Percentiles rank a stretch among this genome's conserved stretches.
Conservation (phyloP, 2,797 vertebrate species). For the Dipus sagitta region DNA sequence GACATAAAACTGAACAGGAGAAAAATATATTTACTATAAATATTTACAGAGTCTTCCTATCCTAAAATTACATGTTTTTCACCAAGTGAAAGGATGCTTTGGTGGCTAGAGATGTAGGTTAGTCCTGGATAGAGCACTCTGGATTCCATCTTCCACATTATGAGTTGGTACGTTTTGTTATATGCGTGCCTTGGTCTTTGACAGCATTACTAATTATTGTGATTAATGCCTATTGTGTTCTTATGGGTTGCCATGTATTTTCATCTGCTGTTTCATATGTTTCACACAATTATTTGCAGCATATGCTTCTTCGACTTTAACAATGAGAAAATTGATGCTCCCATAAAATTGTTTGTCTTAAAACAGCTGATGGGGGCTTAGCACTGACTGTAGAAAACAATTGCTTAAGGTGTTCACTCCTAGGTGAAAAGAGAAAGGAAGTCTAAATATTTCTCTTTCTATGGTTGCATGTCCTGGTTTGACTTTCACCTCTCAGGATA, state of each 20-base stretch:
- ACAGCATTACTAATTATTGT: not conserved
- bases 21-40: not conserved
- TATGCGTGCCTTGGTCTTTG: not conserved
- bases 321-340: not conserved
- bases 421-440: no score
- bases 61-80: no score
- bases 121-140: no score
- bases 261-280: not conserved
- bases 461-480: no score
- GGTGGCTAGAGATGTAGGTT: no score
- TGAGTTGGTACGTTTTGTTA: no score
- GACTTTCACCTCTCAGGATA: not conserved
- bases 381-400: no score
- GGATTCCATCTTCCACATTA: no score
- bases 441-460: no score
- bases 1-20: not conserved
- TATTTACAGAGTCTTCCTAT: no score
- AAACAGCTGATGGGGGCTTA: not conserved
- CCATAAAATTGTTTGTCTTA: not conserved
- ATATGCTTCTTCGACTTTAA: slow-evolving; percentile 1
- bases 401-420: no score
- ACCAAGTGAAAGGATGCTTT: no score
- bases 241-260: not conserved
- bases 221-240: not conserved
- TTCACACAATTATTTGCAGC: not conserved